Evolutionary conservation across 2,797 vertebrate species (phyloP), one percentile per base, ranked within the genome.

Genomic region (Phrynocephalus vlangalii): DNA sequence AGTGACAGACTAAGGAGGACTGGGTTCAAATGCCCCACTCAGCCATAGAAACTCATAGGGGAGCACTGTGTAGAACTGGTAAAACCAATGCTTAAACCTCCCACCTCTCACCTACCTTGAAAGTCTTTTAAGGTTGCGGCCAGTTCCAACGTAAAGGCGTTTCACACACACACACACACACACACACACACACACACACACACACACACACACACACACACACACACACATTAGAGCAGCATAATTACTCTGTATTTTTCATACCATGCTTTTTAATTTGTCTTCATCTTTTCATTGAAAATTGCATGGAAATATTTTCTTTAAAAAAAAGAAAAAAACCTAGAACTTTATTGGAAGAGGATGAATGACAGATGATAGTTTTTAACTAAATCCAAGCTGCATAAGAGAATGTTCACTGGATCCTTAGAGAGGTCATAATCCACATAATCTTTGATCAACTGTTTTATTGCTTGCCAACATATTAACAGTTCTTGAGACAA

Each of bases 401-500:
- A 50, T 33, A 71, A 79, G 76, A 71, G 66, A 86, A 71, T 70
- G 71, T 72, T 79, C 71, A 86, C 48, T 71, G 13, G 30, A 71
- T 60, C 67, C 85, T 28, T 56, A 79, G 84, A 79, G 76, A 28
- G 67, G 77, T 86, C 85, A 71, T 79, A 71, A 86, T 79, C 77
- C 71, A 52, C 77, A 79, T 79, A 86, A 79, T 79, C 77, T 79
- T 86, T 86, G 76, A 86, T 72, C 70, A 79, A 71, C 67, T 56
- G 13, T 71, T 71, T 71, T 79, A 71, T 71, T 79, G 24, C 85
- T 71, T 79, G 85, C 85, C 85, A 86, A 79, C 78, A 16, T 71
- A 86, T 79, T 72, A 56, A 56, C 79, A 77, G 60, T 20, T 86
- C 67, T 67, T 60, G 67, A 50, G 77, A 77, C 48, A 28, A 60